These are phyloP conservation scores for Petrolisthes cinctipes DNA, from an alignment of 2,888 invertebrate genomes.

Conservation along the genomic window DNA sequence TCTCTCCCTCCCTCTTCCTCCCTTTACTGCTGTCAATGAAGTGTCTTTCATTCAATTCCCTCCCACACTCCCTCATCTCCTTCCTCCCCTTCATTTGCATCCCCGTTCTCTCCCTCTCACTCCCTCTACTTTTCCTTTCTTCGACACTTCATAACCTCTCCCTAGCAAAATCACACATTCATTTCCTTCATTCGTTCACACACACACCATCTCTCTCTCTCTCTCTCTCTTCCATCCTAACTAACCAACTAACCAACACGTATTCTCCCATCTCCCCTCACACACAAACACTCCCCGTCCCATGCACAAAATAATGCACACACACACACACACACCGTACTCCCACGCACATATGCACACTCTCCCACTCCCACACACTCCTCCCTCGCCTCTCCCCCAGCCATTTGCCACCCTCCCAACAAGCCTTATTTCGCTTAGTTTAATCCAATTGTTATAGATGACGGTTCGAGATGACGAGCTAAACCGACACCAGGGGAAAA, in stretches of 20 bases:
- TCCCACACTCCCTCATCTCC: not conserved
- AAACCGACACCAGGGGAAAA: not conserved
- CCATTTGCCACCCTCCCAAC: slow-evolving; percentile 30
- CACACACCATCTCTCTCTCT: too few species aligned
- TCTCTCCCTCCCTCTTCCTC: not conserved
- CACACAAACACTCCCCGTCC: not conserved
- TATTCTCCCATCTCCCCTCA: not conserved
- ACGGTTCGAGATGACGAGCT: slow-evolving; percentile 30
- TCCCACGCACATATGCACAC: slow-evolving; percentile 2
- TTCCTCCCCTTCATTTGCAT: not conserved
- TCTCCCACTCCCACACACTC: not conserved
- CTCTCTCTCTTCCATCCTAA: too few species aligned
- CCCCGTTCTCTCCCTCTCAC: not conserved
- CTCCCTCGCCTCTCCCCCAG: slow-evolving; percentile 6
- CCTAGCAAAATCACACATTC: too few species aligned
- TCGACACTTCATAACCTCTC: not conserved
- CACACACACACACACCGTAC: not conserved
- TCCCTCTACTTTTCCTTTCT: not conserved
- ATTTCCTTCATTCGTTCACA: too few species aligned
- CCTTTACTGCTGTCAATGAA: not conserved
- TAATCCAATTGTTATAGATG: slow-evolving; percentile 33
- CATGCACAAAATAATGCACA: too few species aligned
- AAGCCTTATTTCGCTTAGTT: slow-evolving; percentile 31
- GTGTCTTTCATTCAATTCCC: not conserved
- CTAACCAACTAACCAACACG: too few species aligned